A percentile compares a stretch with the other conserved stretches of the same genome.
These are phyloP conservation scores for Tonatia bakeri DNA, from an alignment of 2,113 vertebrate genomes.

Conservation along the genomic window DNA sequence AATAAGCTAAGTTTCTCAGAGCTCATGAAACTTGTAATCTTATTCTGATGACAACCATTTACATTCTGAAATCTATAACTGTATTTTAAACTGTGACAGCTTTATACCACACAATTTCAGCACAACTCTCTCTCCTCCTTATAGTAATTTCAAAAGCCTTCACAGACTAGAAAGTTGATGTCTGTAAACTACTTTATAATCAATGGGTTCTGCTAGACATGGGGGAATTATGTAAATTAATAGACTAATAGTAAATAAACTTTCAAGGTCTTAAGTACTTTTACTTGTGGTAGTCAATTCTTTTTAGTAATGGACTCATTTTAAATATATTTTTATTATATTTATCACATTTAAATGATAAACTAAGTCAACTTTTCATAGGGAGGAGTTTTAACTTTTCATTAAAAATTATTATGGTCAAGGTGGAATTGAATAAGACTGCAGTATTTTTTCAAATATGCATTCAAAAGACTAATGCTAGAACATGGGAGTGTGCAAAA, in stretches of 20 bases:
- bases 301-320: neutral
- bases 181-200: conserved; percentile 42
- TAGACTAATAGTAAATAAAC: neutral
- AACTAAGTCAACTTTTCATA: neutral
- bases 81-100: conserved; percentile 41
- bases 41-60: conserved; percentile 47
- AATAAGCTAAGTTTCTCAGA: conserved; percentile 19
- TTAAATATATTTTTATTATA: neutral
- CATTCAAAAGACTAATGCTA: neutral
- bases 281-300: neutral
- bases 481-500: neutral
- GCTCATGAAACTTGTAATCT: conserved; percentile 40
- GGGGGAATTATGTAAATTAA: conserved; percentile 12
- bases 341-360: neutral
- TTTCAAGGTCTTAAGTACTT: neutral
- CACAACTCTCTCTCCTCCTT: conserved; percentile 1
- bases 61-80: conserved; percentile 43
- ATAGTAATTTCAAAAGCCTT: conserved; percentile 45
- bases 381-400: neutral
- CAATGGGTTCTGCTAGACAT: neutral
- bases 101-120: conserved; percentile 5
- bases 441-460: neutral
- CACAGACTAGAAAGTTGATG: neutral
- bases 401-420: neutral
- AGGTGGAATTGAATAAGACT: neutral